These are phyloP conservation scores for Diorhabda sublineata DNA, from an alignment of 1,140 invertebrate species.

Conservation along the genomic window DNA sequence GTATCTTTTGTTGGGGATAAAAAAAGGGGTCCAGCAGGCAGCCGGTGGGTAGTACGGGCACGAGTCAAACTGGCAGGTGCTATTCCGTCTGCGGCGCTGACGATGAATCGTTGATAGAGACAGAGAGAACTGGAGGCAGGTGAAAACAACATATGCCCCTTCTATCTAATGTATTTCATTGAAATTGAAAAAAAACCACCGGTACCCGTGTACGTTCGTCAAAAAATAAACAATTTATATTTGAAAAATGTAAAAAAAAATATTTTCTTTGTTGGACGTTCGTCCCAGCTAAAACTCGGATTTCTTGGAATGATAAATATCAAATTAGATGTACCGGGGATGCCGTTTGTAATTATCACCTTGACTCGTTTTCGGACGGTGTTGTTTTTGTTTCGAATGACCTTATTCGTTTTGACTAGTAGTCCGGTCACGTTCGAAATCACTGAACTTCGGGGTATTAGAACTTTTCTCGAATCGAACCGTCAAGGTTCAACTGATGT, in stretches of 20 bases:
- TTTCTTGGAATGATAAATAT: neutral
- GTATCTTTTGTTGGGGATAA: conserved; percentile 2
- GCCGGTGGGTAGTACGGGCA: conserved; percentile 1
- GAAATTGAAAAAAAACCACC: neutral
- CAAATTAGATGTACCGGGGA: conserved; percentile 1
- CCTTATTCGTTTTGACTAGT: neutral
- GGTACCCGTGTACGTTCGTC: conserved; percentile 5
- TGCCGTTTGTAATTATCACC: neutral
- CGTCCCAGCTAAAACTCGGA: neutral
- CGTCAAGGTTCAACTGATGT: neutral
- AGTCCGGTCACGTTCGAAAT: neutral
- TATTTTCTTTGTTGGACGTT: too few relatives aligned
- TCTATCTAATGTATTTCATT: conserved; percentile 16
- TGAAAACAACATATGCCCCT: conserved; percentile 11
- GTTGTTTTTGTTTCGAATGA: neutral
- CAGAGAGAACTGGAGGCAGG: conserved; percentile 11
- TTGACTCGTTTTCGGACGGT: neutral
- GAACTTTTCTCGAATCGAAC: neutral
- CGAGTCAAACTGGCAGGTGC: conserved; percentile 12
- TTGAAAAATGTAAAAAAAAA: too few relatives aligned
- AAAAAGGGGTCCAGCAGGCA: conserved; percentile 21
- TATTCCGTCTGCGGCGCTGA: conserved; percentile 1
- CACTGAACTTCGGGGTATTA: conserved; percentile 1
- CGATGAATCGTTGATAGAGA: neutral
- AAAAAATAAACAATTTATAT: too few relatives aligned